Evolutionary conservation across 2,797 vertebrate genomes (phyloP).

Genomic region (Otolemur crassicaudatus): DNA sequence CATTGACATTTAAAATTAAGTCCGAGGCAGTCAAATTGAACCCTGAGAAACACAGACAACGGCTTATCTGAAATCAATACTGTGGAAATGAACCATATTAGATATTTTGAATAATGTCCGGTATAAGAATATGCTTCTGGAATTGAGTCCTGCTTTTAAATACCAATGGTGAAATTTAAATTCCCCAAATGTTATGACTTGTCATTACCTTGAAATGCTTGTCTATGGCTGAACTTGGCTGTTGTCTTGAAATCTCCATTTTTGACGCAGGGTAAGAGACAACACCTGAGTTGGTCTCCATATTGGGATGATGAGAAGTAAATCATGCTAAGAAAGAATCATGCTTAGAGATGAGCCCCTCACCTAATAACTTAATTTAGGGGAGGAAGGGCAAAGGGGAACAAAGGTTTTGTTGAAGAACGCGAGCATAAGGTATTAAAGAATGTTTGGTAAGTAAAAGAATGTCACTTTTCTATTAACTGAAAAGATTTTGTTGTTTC

Average conservation of each 20-base stretch:
- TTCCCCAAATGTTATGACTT: not conserved
- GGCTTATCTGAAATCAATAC: conserved; percentile 53
- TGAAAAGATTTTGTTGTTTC: conserved; percentile 79
- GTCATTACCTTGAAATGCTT: not conserved
- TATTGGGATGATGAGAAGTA: not conserved
- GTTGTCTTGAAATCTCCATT: conserved; percentile 19
- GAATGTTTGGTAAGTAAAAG: conserved; percentile 79
- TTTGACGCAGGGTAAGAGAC: not conserved
- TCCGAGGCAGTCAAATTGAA: conserved; percentile 65
- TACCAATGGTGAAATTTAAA: not conserved
- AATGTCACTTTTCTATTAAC: conserved; percentile 85
- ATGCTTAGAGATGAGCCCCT: conserved; percentile 1
- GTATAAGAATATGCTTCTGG: conserved; percentile 16
- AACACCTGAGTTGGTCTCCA: not conserved
- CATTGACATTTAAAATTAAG: conserved; percentile 45
- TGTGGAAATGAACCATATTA: conserved; percentile 31
- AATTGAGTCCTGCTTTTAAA: not conserved
- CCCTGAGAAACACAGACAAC: conserved; percentile 75
- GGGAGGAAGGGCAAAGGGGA: conserved; percentile 41
- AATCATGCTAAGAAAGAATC: conserved; percentile 65
- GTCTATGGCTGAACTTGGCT: not conserved
- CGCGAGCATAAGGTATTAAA: conserved; percentile 75
- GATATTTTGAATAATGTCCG: not conserved
- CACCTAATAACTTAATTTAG: not conserved
- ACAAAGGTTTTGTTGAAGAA: conserved; percentile 73